These are phyloP conservation scores for Thymallus thymallus DNA, from an alignment of 2,113 vertebrate genomes.

Conservation along the genomic window DNA sequence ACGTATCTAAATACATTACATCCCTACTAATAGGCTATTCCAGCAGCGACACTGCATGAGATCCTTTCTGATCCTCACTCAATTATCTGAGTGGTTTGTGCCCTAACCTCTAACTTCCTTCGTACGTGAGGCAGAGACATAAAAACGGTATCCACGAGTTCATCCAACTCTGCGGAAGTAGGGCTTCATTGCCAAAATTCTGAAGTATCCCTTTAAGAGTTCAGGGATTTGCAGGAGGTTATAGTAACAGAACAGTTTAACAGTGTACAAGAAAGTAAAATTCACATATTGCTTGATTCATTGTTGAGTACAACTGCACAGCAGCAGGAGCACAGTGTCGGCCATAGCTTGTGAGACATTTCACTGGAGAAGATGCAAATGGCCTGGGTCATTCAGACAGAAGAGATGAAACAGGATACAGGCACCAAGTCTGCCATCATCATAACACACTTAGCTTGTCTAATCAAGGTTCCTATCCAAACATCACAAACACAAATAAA, in stretches of 20 bases:
- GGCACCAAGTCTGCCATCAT: neutral
- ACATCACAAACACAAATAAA: no score
- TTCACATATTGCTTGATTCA: constrained; percentile 43
- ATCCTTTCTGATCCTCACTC: no score
- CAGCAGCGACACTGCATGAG: no score
- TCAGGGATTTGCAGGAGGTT: neutral
- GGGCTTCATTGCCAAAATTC: neutral
- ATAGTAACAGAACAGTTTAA: neutral
- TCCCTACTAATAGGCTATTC: no score
- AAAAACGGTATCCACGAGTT: neutral
- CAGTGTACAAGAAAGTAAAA: constrained; percentile 27
- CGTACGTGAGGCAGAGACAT: neutral
- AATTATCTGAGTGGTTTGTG: no score
- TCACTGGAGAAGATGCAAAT: neutral
- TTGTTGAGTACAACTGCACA: neutral
- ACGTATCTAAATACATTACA: no score
- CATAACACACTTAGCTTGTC: neutral
- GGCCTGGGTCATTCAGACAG: neutral
- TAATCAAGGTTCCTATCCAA: neutral
- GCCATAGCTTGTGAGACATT: neutral
- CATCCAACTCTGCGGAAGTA: no score
- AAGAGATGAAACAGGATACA: neutral
- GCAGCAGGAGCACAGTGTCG: constrained; percentile 9
- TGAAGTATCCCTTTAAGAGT: neutral
- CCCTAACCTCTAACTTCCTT: no score